Evolutionary conservation across 2,797 vertebrate genomes (phyloP).

Genomic region (Oreochromis mossambicus): DNA sequence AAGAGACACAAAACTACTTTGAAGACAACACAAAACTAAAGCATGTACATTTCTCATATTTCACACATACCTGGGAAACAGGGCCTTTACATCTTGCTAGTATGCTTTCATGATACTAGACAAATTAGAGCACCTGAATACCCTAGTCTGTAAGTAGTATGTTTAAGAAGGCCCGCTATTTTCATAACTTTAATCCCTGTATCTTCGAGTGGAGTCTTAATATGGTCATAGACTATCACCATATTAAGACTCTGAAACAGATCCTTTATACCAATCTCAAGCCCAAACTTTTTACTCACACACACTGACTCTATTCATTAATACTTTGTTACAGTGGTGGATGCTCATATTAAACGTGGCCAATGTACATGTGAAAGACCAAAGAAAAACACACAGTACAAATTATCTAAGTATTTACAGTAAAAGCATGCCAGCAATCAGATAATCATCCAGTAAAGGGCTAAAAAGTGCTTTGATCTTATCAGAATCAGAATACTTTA

Average conservation of each 20-base stretch:
- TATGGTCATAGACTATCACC: background rate
- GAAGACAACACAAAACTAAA: background rate
- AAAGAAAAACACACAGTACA: background rate
- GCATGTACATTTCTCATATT: background rate
- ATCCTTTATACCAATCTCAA: background rate
- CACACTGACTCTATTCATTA: background rate
- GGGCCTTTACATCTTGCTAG: background rate
- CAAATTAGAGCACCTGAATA: background rate
- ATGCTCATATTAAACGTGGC: background rate
- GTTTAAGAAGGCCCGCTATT: background rate
- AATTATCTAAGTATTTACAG: background rate
- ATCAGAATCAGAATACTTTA: background rate
- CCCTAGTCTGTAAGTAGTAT: background rate
- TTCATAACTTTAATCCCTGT: background rate
- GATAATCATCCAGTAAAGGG: background rate
- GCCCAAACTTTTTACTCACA: background rate
- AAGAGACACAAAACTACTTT: background rate
- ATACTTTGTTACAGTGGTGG: background rate
- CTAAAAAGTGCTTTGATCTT: background rate
- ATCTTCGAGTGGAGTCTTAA: background rate
- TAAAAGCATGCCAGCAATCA: background rate
- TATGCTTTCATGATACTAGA: background rate
- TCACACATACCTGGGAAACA: background rate
- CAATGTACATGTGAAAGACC: background rate
- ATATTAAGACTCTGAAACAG: background rate